Base-by-base conservation (phyloP, 1,140 invertebrate genomes). In the Cydia fagiglandana region DNA sequence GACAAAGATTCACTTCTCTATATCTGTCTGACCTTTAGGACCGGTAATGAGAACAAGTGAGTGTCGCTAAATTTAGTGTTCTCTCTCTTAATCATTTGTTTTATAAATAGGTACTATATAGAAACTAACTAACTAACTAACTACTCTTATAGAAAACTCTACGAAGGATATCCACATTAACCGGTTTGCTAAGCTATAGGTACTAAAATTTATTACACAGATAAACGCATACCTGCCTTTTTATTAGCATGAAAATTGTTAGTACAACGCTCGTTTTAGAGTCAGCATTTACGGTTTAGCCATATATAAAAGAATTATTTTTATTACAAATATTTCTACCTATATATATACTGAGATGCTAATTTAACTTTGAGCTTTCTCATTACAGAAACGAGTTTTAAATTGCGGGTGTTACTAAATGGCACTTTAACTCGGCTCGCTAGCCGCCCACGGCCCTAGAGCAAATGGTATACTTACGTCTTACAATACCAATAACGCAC, bases 11-110 rank as follows among this genome's bases (percentile, higher is more conserved):
- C 15, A 28, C 34, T 41, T 45, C 66, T 17, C 66, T 70, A 41
- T 70, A 34, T 38, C 17, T 24, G 66, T 41, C 30, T 70, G 66
- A 45, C 66, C 66, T 41, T 41, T 70, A 17, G 13, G 10, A 70
- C 17, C 66, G 66, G 30, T 41, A 70, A 38, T 2, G 66, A 38
- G n/a, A 34, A 17, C n/a, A 15, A 17, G 34, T 45, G 66, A n/a
- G 30, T 70, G 66, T 17, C 9, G 66, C 66, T 70, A 70, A 70
- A 38, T 70, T 70, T 70, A 70, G 66, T 70, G 10, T 68, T 41
- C 17, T 38, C 7, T 70, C 66, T 45, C 15, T 6, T 34, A 34
- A 10, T 41, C 5, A 61, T 61, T 61, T 61, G 56, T 24, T 61
- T 61, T 24, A 61, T 61, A 61, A 61, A 61, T n/a, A n/a, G n/a